A percentile compares a stretch with the other conserved stretches of the same genome.
phyloP scores from a whole-genome alignment of 2,888 invertebrate genomes.

The Sipha maydis region DNA sequence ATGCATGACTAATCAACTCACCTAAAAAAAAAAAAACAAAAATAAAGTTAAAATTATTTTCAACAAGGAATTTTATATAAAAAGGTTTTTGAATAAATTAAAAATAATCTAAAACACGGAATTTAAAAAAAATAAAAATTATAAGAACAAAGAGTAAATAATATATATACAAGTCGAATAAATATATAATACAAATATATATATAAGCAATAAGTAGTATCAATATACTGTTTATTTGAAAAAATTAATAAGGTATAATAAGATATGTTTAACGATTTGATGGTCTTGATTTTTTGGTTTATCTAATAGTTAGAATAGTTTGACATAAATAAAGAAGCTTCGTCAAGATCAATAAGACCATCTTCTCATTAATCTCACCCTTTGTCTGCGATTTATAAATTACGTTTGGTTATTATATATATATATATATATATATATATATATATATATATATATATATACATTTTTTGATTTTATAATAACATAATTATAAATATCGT shows the following conservation, averaged over 20 bases:
- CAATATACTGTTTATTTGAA: not conserved
- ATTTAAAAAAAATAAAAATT: not conserved
- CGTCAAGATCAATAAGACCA: not conserved
- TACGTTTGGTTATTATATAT: not conserved
- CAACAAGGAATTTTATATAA: too few species aligned
- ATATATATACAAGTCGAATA: too few species aligned
- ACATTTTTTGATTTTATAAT: too few species aligned
- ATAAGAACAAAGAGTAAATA: too few species aligned
- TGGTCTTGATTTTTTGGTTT: conserved; percentile 6
- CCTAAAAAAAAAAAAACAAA: not conserved
- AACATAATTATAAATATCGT: too few species aligned
- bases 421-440: too few species aligned
- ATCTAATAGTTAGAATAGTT: not conserved
- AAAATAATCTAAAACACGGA: too few species aligned
- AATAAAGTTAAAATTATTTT: not conserved
- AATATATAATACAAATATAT: too few species aligned
- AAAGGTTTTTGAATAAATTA: too few species aligned
- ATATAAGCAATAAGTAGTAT: too few species aligned
- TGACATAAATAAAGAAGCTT: conserved; percentile 15
- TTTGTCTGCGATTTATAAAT: not conserved
- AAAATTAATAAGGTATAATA: not conserved
- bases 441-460: too few species aligned
- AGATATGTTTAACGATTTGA: not conserved
- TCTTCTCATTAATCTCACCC: not conserved
- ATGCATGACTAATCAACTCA: not conserved